Evolutionary conservation across 2,113 vertebrate genomes (phyloP).

Genomic region (Vulpes vulpes): DNA sequence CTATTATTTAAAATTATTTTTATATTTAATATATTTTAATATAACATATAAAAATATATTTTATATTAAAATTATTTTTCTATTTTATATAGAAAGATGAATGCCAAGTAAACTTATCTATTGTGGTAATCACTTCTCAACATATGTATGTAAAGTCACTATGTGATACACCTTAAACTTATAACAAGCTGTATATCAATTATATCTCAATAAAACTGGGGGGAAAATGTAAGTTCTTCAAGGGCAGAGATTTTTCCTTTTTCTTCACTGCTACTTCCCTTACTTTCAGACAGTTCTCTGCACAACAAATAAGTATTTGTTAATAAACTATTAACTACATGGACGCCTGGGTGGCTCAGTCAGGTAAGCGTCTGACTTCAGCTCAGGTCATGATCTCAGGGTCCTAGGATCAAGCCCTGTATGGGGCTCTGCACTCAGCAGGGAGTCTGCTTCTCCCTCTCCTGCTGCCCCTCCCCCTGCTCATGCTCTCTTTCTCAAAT

Average conservation of each 20-base stretch:
- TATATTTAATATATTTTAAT: no score
- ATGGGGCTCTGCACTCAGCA: no score
- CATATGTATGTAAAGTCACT: background rate
- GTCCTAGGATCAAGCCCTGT: no score
- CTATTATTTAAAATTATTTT: no score
- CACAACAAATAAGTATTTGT: background rate
- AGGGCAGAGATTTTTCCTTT: constrained; percentile 6
- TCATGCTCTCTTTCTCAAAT: no score
- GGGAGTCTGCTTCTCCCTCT: no score
- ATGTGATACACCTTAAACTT: background rate
- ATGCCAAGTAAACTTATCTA: background rate
- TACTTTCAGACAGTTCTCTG: background rate
- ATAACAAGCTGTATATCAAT: background rate
- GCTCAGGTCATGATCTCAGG: no score
- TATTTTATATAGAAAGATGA: background rate
- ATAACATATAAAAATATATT: no score
- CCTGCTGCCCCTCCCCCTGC: no score
- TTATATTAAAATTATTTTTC: no score
- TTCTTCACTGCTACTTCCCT: background rate
- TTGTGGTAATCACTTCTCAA: background rate
- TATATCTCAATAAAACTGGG: background rate
- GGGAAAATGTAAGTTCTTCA: background rate
- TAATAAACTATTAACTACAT: background rate
- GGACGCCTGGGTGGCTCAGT: no score
- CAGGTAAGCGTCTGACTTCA: no score